A percentile compares a stretch with the other conserved stretches of the same genome.
These are phyloP conservation scores for Lycaena phlaeas DNA, from an alignment of 2,888 invertebrate species.

Conservation along the genomic window DNA sequence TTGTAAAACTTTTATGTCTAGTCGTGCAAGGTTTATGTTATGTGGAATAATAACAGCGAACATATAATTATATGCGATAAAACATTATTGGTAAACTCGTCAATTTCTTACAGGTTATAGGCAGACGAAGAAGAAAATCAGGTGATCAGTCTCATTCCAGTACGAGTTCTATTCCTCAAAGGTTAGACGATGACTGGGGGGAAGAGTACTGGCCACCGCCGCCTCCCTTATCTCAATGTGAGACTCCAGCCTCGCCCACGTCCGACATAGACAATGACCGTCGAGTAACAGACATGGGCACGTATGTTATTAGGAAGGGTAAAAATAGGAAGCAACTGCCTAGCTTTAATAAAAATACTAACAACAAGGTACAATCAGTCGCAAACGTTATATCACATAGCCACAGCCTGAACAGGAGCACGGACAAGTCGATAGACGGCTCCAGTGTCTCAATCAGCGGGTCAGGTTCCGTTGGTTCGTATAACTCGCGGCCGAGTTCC, in stretches of 20 bases:
- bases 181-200: slow-evolving; percentile 75
- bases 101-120: slow-evolving; percentile 67
- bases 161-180: slow-evolving; percentile 81
- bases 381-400: slow-evolving; percentile 48
- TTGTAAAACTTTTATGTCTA: no score
- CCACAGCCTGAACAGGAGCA: slow-evolving; percentile 62
- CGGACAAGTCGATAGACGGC: slow-evolving; percentile 62
- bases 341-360: slow-evolving; percentile 66
- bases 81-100: no score
- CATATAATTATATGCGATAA: no score
- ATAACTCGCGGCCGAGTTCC: slow-evolving; percentile 76
- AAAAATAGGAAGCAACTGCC: slow-evolving; percentile 79
- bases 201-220: slow-evolving; percentile 83
- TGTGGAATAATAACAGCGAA: no score
- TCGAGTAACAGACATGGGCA: slow-evolving; percentile 72
- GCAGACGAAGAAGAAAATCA: slow-evolving; percentile 69
- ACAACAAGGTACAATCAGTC: slow-evolving; percentile 49
- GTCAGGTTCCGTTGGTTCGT: slow-evolving; percentile 69
- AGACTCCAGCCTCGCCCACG: slow-evolving; percentile 78
- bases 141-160: slow-evolving; percentile 76
- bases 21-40: no score
- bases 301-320: slow-evolving; percentile 86
- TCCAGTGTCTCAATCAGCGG: slow-evolving; percentile 67
- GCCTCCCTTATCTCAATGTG: slow-evolving; percentile 75
- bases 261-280: slow-evolving; percentile 71